These are phyloP conservation scores for Anticlea derivata DNA, from an alignment of 2,888 invertebrate genomes.

Conservation along the genomic window DNA sequence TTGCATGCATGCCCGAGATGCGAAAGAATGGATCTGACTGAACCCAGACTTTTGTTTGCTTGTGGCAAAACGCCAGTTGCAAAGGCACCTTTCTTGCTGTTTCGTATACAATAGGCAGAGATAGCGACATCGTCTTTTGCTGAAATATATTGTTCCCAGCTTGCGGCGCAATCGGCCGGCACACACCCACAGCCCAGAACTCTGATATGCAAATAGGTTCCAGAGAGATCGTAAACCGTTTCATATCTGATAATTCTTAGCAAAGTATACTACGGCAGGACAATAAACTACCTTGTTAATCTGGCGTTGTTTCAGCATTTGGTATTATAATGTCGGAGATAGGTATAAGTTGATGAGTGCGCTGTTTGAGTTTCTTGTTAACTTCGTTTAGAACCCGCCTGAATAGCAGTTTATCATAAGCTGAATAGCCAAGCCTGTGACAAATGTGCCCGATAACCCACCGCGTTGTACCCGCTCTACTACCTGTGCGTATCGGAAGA, in stretches of 20 bases:
- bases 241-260: slow-evolving; percentile 74
- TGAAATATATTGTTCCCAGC: slow-evolving; percentile 70
- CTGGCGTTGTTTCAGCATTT: slow-evolving; percentile 30
- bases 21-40: slow-evolving; percentile 21
- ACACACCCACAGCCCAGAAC: slow-evolving; percentile 53
- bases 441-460: slow-evolving; percentile 59
- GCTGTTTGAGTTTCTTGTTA: slow-evolving; percentile 11
- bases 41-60: slow-evolving; percentile 34
- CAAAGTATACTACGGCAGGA: slow-evolving; percentile 50
- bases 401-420: slow-evolving; percentile 48
- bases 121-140: slow-evolving; percentile 67
- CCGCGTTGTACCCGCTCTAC: slow-evolving; percentile 42
- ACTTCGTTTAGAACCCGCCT: slow-evolving; percentile 31
- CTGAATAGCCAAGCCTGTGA: slow-evolving; percentile 51
- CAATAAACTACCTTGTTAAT: slow-evolving; percentile 42
- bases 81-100: slow-evolving; percentile 54
- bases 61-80: slow-evolving; percentile 60
- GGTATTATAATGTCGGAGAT: slow-evolving; percentile 27
- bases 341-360: slow-evolving; percentile 21
- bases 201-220: slow-evolving; percentile 78
- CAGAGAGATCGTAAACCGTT: slow-evolving; percentile 74
- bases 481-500: slow-evolving; percentile 59
- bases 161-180: slow-evolving; percentile 56
- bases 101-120: slow-evolving; percentile 66
- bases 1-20: slow-evolving; percentile 19